Evolutionary conservation across 2,113 vertebrate genomes (phyloP).

Genomic region (Mormyrus iriodes): DNA sequence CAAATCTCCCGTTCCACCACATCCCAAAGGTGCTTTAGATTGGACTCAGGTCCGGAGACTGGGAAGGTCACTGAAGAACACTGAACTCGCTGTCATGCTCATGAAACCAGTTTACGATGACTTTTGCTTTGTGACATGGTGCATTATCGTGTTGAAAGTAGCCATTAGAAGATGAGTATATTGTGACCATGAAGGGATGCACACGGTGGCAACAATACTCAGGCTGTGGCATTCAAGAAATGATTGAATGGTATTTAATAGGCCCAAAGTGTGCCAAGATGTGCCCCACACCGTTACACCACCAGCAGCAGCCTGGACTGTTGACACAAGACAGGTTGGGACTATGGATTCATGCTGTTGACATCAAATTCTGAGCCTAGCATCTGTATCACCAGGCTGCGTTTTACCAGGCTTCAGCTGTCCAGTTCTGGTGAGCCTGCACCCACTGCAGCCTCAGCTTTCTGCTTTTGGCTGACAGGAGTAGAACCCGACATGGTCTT

Average conservation of each 20-base stretch:
- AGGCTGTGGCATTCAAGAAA: neutral
- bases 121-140: neutral
- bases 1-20: neutral
- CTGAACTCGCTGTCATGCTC: neutral
- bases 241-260: neutral
- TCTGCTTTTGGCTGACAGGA: no score
- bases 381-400: no score
- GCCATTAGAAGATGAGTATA: neutral
- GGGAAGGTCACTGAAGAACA: neutral
- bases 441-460: no score
- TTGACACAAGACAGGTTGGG: no score
- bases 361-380: no score
- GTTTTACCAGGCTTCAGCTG: no score
- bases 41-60: neutral
- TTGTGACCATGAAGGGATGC: neutral
- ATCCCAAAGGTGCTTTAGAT: neutral
- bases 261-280: no score
- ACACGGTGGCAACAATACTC: neutral
- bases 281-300: no score
- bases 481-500: no score
- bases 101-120: neutral
- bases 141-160: neutral
- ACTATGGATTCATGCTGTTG: no score
- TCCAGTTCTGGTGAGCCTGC: no score
- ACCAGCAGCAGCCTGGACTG: no score